These are phyloP conservation scores for Agonopterix alstromeriana DNA, from an alignment of 2,888 invertebrate genomes.

Conservation along the genomic window DNA sequence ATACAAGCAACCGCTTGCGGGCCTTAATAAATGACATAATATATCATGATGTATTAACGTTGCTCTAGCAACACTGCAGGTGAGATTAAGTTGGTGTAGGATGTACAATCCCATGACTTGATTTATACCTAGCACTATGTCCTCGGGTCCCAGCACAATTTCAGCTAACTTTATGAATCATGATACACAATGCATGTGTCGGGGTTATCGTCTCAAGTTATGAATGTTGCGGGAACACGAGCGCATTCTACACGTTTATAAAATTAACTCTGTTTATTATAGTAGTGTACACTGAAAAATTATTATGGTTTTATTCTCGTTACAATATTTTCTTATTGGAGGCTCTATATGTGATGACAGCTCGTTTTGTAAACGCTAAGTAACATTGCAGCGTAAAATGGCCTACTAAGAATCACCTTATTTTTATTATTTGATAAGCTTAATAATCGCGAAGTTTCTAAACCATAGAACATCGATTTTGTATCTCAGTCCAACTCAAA, in stretches of 20 bases:
- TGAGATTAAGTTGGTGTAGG: conserved; percentile 45
- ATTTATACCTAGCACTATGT: conserved; percentile 43
- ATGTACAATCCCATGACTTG: conserved; percentile 37
- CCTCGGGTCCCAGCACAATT: conserved; percentile 3
- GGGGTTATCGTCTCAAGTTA: conserved; percentile 11
- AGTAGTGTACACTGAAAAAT: too few species aligned
- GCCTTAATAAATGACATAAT: conserved; percentile 50
- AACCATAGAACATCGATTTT: too few species aligned
- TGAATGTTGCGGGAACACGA: conserved; percentile 1
- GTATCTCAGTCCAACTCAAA: too few species aligned
- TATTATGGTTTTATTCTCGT: too few species aligned
- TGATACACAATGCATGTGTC: conserved; percentile 18
- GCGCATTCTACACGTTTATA: not conserved
- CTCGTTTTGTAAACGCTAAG: too few species aligned
- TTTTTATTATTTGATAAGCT: too few species aligned
- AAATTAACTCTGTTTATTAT: not conserved
- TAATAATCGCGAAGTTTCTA: too few species aligned
- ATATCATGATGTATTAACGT: conserved; percentile 55
- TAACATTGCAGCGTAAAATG: too few species aligned
- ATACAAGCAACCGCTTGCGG: conserved; percentile 16
- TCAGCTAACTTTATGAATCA: conserved; percentile 18
- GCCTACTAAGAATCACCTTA: too few species aligned
- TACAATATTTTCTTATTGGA: too few species aligned
- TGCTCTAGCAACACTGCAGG: conserved; percentile 23
- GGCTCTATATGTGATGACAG: too few species aligned